Percentiles rank a stretch among this genome's conserved stretches.
phyloP scores from a whole-genome alignment of 1,140 invertebrate genomes.

The Euwallacea fornicatus region DNA sequence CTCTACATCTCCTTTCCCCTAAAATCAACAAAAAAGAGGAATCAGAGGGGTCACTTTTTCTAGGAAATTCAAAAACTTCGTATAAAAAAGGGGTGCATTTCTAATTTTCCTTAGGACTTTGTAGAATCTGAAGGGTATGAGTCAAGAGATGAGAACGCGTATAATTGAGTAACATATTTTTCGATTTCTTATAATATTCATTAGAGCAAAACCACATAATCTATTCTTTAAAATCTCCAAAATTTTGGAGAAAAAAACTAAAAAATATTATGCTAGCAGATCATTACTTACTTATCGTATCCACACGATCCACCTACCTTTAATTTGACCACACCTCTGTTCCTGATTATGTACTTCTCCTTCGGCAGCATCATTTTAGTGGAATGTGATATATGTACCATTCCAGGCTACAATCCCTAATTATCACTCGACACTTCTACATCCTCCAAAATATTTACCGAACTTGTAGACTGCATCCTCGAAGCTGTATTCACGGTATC shows the following conservation, averaged over 20 bases:
- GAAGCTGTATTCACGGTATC: slow-evolving; percentile 87
- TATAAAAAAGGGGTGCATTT: no score
- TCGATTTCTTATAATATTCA: no score
- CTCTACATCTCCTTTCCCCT: slow-evolving; percentile 87
- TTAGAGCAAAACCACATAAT: no score
- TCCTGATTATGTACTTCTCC: slow-evolving; percentile 63
- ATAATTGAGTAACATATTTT: not conserved
- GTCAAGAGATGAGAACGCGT: no score
- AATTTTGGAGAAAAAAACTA: no score
- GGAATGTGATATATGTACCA: slow-evolving; percentile 72
- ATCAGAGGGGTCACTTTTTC: no score
- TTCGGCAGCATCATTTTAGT: slow-evolving; percentile 66
- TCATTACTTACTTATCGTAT: slow-evolving; percentile 4
- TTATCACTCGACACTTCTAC: not conserved
- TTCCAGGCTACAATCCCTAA: slow-evolving; percentile 59
- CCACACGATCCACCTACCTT: slow-evolving; percentile 62
- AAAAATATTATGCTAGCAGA: not conserved
- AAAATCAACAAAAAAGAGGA: slow-evolving; percentile 37
- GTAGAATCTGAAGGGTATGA: no score
- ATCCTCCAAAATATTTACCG: slow-evolving; percentile 56
- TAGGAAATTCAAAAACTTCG: no score
- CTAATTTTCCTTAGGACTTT: no score
- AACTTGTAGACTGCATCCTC: slow-evolving; percentile 78
- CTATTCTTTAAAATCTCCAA: no score
- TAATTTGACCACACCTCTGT: slow-evolving; percentile 68